phyloP scores from a whole-genome alignment of 2,797 vertebrate genomes.

The Sparus aurata region DNA sequence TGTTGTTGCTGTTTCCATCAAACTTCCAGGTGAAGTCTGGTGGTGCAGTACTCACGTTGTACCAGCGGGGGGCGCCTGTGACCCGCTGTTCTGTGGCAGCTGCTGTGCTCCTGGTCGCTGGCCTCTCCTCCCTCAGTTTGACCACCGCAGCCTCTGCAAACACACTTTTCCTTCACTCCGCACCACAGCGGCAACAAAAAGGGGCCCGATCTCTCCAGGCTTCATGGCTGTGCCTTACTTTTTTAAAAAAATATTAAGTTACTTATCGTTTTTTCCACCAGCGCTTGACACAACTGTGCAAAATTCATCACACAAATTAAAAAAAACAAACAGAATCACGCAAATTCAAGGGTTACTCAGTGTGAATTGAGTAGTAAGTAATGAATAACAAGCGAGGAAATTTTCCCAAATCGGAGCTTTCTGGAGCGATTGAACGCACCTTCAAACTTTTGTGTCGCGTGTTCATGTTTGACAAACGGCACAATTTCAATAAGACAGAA shows the following conservation, averaged over 20 bases:
- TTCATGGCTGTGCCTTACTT: neutral
- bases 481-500: neutral
- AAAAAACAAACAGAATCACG: neutral
- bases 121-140: slow-evolving; percentile 58
- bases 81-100: slow-evolving; percentile 58
- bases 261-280: neutral
- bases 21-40: slow-evolving; percentile 12
- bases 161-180: slow-evolving; percentile 22
- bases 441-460: slow-evolving; percentile 36
- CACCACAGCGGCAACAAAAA: slow-evolving; percentile 24
- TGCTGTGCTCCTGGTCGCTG: slow-evolving; percentile 26
- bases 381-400: neutral
- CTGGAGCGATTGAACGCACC: neutral
- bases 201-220: neutral
- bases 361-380: neutral
- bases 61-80: slow-evolving; percentile 82
- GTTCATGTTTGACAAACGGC: neutral
- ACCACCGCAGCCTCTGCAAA: slow-evolving; percentile 50
- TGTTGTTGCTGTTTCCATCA: neutral
- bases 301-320: no score
- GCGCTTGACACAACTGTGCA: neutral
- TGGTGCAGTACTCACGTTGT: neutral
- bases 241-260: neutral
- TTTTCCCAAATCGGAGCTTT: slow-evolving; percentile 6
- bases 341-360: neutral